Evolutionary conservation across 2,888 invertebrate species (phyloP).

Genomic region (Miltochrista miniata): DNA sequence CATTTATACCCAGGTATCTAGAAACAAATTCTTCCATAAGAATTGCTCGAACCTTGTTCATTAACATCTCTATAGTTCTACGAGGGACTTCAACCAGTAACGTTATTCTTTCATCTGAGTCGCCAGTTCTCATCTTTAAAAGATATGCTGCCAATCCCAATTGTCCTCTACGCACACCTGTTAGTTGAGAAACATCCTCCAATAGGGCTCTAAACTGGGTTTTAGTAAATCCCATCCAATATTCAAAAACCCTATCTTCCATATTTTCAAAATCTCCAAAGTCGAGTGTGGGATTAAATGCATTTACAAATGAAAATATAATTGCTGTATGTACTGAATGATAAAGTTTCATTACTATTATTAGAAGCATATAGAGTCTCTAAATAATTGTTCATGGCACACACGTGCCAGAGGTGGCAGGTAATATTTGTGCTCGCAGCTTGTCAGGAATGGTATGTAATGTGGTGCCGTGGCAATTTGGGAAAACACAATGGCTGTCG

Average conservation of each 20-base stretch:
- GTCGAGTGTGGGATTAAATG: background rate
- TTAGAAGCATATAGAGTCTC: too few relatives aligned
- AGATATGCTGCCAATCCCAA: constrained; percentile 1
- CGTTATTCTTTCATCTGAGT: background rate
- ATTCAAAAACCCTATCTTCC: background rate
- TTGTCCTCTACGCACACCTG: constrained; percentile 1
- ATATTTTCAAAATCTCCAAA: background rate
- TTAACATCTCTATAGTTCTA: background rate
- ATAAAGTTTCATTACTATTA: too few relatives aligned
- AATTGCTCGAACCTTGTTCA: background rate
- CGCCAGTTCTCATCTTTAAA: constrained; percentile 4
- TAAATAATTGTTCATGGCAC: too few relatives aligned
- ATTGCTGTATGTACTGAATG: too few relatives aligned
- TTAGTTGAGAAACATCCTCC: constrained; percentile 2
- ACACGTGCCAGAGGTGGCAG: too few relatives aligned
- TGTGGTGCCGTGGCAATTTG: too few relatives aligned
- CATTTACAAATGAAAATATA: too few relatives aligned
- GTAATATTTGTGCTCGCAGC: too few relatives aligned
- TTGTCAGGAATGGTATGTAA: too few relatives aligned
- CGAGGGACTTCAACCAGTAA: background rate
- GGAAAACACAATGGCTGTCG: too few relatives aligned
- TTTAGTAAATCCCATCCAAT: constrained; percentile 20
- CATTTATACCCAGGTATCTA: too few relatives aligned
- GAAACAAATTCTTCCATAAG: too few relatives aligned
- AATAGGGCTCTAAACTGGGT: background rate